Evolutionary conservation across 2,797 vertebrate genomes (phyloP).

Genomic region (Manis crassicaudata): DNA sequence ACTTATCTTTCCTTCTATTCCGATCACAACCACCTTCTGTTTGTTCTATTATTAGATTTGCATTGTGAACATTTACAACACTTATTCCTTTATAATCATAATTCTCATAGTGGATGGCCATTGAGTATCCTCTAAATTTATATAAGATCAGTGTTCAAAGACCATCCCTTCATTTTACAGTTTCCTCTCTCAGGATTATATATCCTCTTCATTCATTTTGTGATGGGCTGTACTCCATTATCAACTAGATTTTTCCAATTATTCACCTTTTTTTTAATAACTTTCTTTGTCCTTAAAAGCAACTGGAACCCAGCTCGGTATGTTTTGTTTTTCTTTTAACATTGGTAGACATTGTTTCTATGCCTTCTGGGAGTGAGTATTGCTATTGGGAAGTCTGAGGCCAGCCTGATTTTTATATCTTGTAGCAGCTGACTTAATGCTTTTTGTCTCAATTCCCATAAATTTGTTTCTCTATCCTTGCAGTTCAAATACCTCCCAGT

Average conservation of each 20-base stretch:
- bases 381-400: not conserved
- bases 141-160: not conserved
- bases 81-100: not conserved
- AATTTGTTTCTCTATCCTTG: not conserved
- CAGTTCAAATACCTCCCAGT: not conserved
- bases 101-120: not conserved
- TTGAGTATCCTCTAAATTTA: not conserved
- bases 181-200: not conserved
- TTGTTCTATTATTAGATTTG: not conserved
- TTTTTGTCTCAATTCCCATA: not conserved
- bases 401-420: not conserved
- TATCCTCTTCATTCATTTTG: not conserved
- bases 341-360: not conserved
- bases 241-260: not conserved
- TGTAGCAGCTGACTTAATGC: not conserved
- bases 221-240: not conserved
- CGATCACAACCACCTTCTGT: not conserved
- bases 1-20: not conserved
- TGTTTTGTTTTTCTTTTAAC: conserved; percentile 3
- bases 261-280: not conserved
- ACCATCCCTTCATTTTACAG: not conserved
- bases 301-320: not conserved
- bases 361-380: not conserved
- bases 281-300: not conserved
- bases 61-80: not conserved